Evolutionary conservation across 2,113 vertebrate genomes (phyloP), one percentile per base, ranked within the genome.

Genomic region (Hydrochoerus hydrochaeris): DNA sequence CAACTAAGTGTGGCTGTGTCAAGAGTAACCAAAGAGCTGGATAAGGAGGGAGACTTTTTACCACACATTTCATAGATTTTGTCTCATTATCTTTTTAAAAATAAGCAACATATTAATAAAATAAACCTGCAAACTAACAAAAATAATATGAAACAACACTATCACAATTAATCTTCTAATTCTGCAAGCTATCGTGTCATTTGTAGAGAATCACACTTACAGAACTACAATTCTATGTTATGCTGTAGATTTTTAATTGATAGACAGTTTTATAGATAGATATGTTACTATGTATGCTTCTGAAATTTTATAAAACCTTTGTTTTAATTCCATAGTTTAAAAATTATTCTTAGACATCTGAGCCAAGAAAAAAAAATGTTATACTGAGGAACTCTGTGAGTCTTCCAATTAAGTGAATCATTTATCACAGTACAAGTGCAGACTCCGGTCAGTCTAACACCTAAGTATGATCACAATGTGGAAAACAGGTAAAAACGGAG

Each of bases 261-360:
- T 16, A 85, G 86, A 44, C 17, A 81, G 16, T 58, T 63, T n/a
- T 82, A 52, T 17, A 81, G 85, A 58, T 63, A 92, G 14, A 73
- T 4, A 22, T 65, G 44, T 93, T 46, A 67, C 75, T 60, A 0
- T 69, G 38, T 30, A 67, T 49, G n/a, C 14, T 0, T 52, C 60
- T 82, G 19, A 17, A 41, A 32, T 46, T 82, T 88, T 85, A 16
- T 91, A 24, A 88, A 89, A n/a, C 8, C 3, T 85, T 63, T 46
- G 46, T 86, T 85, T 90, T 85, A 60, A 63, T 28, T 77, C 32
- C 24, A 63, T 75, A 93, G 57, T 19, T 88, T 67, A 4, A 85
- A 95, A 95, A 85, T 75, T 75, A 91, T 2, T 88, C 41, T 57
- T 20, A 84, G 65, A 90, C 77, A 22, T 92, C 17, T 92, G 58